Percentiles rank a stretch among this genome's conserved stretches.
Conservation (phyloP, 1,140 invertebrate genomes). For the Eumaeus atala region DNA sequence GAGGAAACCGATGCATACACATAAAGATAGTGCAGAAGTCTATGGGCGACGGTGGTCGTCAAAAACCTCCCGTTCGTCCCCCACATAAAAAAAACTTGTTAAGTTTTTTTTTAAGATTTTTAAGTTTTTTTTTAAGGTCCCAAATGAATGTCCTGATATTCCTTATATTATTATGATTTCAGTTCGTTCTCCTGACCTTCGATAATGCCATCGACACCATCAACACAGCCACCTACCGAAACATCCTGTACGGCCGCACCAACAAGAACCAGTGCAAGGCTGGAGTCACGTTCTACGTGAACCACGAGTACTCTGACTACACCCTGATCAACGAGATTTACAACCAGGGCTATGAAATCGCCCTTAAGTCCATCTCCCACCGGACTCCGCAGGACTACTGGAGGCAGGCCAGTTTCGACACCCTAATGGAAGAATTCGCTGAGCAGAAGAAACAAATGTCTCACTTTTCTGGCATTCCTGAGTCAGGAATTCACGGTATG, state of each 20-base stretch:
- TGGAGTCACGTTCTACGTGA: slow-evolving; percentile 79
- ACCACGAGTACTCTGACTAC: slow-evolving; percentile 83
- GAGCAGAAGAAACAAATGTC: slow-evolving; percentile 73
- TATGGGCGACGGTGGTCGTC: no score
- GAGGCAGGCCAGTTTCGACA: slow-evolving; percentile 56
- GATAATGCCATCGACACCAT: slow-evolving; percentile 80
- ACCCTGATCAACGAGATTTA: slow-evolving; percentile 77
- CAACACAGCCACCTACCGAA: slow-evolving; percentile 79
- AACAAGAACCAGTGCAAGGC: slow-evolving; percentile 80
- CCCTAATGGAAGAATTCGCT: slow-evolving; percentile 74
- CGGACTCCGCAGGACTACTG: slow-evolving; percentile 69
- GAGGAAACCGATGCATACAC: no score
- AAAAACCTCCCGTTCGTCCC: no score
- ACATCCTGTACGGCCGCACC: slow-evolving; percentile 74
- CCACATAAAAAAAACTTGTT: no score
- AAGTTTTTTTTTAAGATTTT: no score
- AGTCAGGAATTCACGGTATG: slow-evolving; percentile 60
- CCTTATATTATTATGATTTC: slow-evolving; percentile 25
- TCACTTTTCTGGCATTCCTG: slow-evolving; percentile 76
- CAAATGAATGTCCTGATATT: no score
- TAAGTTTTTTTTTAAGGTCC: no score
- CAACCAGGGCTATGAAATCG: slow-evolving; percentile 80
- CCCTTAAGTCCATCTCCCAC: slow-evolving; percentile 78
- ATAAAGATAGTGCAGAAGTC: no score
- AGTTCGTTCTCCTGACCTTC: slow-evolving; percentile 80